Evolutionary conservation across 2,113 vertebrate genomes (phyloP).

Genomic region (Junco hyemalis): DNA sequence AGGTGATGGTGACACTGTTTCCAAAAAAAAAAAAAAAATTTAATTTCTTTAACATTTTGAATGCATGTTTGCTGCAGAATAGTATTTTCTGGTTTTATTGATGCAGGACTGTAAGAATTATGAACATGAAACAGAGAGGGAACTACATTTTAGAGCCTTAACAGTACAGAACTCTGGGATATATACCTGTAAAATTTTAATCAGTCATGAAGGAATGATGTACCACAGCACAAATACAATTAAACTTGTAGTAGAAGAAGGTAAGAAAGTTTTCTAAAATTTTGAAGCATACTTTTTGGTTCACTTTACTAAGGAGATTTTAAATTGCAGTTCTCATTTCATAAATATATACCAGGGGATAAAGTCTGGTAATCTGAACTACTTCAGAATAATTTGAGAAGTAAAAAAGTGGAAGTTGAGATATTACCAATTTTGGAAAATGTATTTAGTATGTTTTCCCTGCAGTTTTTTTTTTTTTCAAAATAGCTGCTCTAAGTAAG

Average conservation of each 20-base stretch:
- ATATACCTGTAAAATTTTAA: constrained; percentile 71
- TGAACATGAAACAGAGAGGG: not conserved
- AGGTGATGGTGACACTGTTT: not conserved
- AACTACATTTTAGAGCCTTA: constrained; percentile 50
- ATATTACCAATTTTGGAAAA: not conserved
- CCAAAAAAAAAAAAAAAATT: accelerated
- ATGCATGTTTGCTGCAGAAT: not conserved
- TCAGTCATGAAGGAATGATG: constrained; percentile 44
- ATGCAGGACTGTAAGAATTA: constrained; percentile 67
- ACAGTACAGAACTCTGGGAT: constrained; percentile 60
- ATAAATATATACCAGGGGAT: not conserved
- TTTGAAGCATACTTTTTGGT: not conserved
- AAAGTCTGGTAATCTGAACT: not conserved
- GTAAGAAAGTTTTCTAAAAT: constrained; percentile 57
- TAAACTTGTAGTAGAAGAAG: constrained; percentile 61
- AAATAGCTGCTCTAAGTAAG: not conserved
- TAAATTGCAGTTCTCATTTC: not conserved
- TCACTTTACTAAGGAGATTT: not conserved
- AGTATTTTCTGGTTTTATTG: constrained; percentile 25
- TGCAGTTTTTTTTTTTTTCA: not conserved
- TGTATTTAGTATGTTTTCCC: not conserved
- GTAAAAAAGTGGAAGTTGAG: not conserved
- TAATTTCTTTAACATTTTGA: not conserved
- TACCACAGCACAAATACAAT: constrained; percentile 69
- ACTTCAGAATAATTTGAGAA: not conserved